Evolutionary conservation across 2,888 invertebrate species (phyloP).

Genomic region (Gastracanthus pulcherrimus): DNA sequence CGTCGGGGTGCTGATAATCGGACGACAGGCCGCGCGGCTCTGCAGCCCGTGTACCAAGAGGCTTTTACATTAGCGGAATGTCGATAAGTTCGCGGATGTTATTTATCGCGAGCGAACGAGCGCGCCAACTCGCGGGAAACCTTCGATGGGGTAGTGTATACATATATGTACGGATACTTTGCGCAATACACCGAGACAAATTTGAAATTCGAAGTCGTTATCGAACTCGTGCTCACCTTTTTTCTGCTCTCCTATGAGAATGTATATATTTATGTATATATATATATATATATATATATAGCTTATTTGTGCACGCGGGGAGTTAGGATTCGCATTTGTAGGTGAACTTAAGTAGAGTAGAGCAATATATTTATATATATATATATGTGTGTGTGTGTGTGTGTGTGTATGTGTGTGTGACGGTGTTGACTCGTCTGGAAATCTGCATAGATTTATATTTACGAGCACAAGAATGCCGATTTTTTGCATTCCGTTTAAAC

Average conservation of each 20-base stretch:
- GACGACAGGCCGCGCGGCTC: background rate
- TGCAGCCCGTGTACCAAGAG: background rate
- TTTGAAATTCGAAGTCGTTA: slow-evolving; percentile 31
- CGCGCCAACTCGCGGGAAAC: background rate
- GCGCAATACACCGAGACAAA: slow-evolving; percentile 27
- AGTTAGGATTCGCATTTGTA: too few relatives aligned
- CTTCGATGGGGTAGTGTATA: too few relatives aligned
- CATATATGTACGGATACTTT: too few relatives aligned
- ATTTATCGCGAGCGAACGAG: slow-evolving; percentile 23
- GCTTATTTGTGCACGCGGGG: too few relatives aligned
- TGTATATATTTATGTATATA: background rate
- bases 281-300: background rate
- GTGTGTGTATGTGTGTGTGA: too few relatives aligned
- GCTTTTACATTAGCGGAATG: slow-evolving; percentile 42
- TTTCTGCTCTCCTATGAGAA: background rate
- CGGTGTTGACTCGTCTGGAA: too few relatives aligned
- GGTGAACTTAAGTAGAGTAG: background rate
- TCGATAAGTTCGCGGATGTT: slow-evolving; percentile 43
- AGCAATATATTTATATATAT: background rate
- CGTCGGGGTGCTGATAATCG: slow-evolving; percentile 12
- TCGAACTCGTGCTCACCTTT: background rate
- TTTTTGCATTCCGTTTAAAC: background rate
- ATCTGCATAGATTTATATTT: too few relatives aligned
- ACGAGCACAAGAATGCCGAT: background rate
- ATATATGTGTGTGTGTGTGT: background rate